Percentiles rank a stretch among this genome's conserved stretches.
These are phyloP conservation scores for Tapera naevia DNA, from an alignment of 2,797 vertebrate species.

Conservation along the genomic window DNA sequence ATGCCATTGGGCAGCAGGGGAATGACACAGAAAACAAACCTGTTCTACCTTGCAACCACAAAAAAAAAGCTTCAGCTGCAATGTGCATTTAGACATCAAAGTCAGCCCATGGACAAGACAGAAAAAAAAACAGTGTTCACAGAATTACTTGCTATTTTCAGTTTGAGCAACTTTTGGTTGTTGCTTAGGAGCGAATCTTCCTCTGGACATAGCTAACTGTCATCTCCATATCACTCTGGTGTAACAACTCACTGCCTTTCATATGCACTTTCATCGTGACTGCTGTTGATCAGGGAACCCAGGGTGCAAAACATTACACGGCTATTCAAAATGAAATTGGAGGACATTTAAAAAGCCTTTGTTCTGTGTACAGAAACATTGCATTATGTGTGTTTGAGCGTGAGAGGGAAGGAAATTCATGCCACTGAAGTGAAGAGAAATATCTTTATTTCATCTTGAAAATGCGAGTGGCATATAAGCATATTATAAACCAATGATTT, in stretches of 20 bases:
- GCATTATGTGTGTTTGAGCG: not conserved
- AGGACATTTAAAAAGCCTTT: not conserved
- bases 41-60: not conserved
- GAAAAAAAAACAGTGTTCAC: not conserved
- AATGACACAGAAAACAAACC: not conserved
- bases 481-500: not conserved
- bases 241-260: not conserved
- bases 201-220: not conserved
- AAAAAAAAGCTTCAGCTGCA: not conserved
- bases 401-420: not conserved
- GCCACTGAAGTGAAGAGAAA: not conserved
- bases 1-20: not conserved
- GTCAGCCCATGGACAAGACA: not conserved
- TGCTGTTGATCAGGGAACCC: not conserved
- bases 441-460: not conserved
- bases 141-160: not conserved
- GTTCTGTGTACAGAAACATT: not conserved
- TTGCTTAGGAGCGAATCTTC: not conserved
- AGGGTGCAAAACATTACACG: not conserved
- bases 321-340: not conserved
- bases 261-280: not conserved
- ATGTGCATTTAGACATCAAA: not conserved
- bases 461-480: not conserved
- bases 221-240: fast-evolving
- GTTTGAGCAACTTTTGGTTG: not conserved